Evolutionary conservation across 1,140 invertebrate genomes (phyloP).

Genomic region (Anastatus disparis): DNA sequence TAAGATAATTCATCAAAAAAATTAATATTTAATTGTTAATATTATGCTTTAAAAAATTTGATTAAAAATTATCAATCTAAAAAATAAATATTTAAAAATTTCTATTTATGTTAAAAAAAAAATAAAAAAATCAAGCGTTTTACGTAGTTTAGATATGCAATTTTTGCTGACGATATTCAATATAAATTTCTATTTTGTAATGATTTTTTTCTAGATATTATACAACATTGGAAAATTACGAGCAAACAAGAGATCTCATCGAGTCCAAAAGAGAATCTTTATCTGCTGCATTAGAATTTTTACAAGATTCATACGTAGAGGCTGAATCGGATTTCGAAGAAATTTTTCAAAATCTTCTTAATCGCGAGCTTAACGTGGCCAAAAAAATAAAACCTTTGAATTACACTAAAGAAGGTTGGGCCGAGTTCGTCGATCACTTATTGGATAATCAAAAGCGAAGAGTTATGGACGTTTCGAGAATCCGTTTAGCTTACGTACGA

Average conservation of each 20-base stretch:
- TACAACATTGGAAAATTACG: slow-evolving; percentile 6
- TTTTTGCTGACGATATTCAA: background rate
- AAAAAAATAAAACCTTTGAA: slow-evolving; percentile 11
- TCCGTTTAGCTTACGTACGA: slow-evolving; percentile 38
- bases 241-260: background rate
- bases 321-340: background rate
- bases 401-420: background rate
- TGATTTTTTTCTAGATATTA: slow-evolving; percentile 10
- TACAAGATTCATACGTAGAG: background rate
- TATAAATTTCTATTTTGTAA: too few relatives aligned
- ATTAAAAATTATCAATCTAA: too few relatives aligned
- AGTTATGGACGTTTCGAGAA: slow-evolving; percentile 24
- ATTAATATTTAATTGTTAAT: too few relatives aligned
- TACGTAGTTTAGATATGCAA: too few relatives aligned
- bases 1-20: too few relatives aligned
- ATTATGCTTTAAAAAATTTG: too few relatives aligned
- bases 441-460: slow-evolving; percentile 27
- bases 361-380: background rate
- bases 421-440: background rate
- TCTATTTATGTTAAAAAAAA: too few relatives aligned
- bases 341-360: background rate
- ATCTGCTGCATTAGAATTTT: background rate
- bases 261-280: background rate
- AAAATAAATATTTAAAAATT: too few relatives aligned
- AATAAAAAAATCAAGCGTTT: too few relatives aligned